Percentiles rank a stretch among this genome's conserved stretches.
Evolutionary conservation across 2,797 vertebrate species (phyloP).

Genomic region (Hydrocynus forskahlii): DNA sequence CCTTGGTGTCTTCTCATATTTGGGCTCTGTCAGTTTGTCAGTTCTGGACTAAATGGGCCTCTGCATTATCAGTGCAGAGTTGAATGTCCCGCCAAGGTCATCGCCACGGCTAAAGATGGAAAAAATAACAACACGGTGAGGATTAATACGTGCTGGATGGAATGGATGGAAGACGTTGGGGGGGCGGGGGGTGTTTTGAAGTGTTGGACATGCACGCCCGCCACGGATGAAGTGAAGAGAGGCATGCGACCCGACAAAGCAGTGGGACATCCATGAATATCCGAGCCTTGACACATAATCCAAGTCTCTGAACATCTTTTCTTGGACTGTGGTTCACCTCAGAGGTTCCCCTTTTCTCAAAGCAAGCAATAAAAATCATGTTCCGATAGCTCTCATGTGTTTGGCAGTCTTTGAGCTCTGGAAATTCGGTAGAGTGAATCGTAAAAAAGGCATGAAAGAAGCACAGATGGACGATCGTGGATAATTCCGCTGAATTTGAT

Average conservation of each 20-base stretch:
- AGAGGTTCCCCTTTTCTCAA: neutral
- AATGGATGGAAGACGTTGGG: neutral
- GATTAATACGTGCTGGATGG: neutral
- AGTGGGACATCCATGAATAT: neutral
- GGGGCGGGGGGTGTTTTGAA: neutral
- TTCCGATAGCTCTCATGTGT: too few relatives aligned
- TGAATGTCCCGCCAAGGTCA: slow-evolving; percentile 53
- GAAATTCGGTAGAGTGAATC: too few relatives aligned
- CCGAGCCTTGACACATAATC: neutral
- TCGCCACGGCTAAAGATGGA: slow-evolving; percentile 34
- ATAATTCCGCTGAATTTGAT: slow-evolving; percentile 6
- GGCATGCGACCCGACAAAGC: neutral
- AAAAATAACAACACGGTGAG: slow-evolving; percentile 25
- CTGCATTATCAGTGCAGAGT: slow-evolving; percentile 43
- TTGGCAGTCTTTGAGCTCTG: too few relatives aligned
- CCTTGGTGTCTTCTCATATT: neutral
- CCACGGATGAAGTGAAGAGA: neutral
- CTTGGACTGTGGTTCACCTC: neutral
- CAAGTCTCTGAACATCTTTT: neutral
- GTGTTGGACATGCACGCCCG: neutral
- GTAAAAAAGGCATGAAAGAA: neutral
- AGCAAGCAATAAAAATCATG: too few relatives aligned
- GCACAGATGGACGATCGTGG: neutral
- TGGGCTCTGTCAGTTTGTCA: neutral
- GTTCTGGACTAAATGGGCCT: slow-evolving; percentile 19